Evolutionary conservation across 2,888 invertebrate genomes (phyloP), one percentile per base, ranked within the genome.

Genomic region (Tinea pellionella): DNA sequence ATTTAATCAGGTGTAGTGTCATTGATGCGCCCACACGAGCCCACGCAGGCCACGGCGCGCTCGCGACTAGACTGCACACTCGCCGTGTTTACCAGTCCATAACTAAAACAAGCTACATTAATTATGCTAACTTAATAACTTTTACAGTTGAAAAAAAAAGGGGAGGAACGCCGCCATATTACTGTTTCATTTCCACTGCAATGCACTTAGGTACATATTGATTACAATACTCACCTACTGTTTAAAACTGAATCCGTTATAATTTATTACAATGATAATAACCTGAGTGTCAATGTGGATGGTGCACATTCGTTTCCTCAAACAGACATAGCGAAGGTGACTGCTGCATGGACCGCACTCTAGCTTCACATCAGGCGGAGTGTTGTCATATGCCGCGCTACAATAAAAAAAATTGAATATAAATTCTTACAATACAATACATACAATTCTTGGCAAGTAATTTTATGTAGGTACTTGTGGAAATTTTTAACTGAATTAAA

Each of bases 81-180:
- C 64, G 63, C 65, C 65, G 53, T 74, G 76, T 72, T 69, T 76
- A 72, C 61, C 75, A 74, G 71, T 67, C 66, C 68, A 74, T 75
- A 74, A 75, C 77, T 32, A n/a, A n/a, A n/a, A 37, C 62, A 61
- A 75, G 72, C 68, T 63, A 72, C 72, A 75, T 77, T 74, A 73
- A 78, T 79, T 80, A 77, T 65, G 65, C 69, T 70, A 66, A 68
- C 68, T 78, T 74, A 76, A 78, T 78, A 76, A 77, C 76, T 78
- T 81, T 81, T 80, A 82, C 84, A 74, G 77, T 78, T 78, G 65
- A 67, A 76, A 80, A 76, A 78, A 60, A 74, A 69, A 65, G 68
- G 42, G n/a, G 19, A 69, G 69, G 68, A 75, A 71, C 71, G 71
- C 68, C 71, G 71, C 68, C 68, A 67, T 68, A 68, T 72, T 72